Conservation (phyloP, 2,797 vertebrate species). For the Siniperca obscura region DNA sequence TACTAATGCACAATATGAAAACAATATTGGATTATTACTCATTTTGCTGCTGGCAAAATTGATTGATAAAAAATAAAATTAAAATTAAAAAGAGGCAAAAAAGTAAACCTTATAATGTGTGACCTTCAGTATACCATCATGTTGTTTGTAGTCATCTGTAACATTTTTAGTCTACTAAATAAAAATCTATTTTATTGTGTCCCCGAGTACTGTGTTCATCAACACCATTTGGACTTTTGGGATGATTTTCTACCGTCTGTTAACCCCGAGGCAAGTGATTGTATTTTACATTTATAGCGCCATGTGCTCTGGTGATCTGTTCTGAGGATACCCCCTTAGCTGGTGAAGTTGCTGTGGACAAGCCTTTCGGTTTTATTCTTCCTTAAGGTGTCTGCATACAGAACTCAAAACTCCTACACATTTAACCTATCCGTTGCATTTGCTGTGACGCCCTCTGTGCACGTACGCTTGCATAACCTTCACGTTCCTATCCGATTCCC, state of each 20-base stretch:
- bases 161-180: neutral
- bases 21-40: too few species aligned
- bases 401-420: neutral
- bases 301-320: conserved; percentile 15
- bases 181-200: conserved; percentile 34
- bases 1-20: neutral
- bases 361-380: conserved; percentile 6
- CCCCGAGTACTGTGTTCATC: conserved; percentile 22
- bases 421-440: conserved; percentile 1
- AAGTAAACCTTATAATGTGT: neutral
- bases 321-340: neutral
- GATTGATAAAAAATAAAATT: neutral
- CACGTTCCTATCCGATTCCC: neutral
- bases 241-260: conserved; percentile 13
- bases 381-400: neutral
- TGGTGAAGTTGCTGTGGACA: neutral
- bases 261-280: conserved; percentile 1
- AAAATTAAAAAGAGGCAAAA: neutral
- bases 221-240: conserved; percentile 32
- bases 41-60: neutral
- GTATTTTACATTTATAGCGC: conserved; percentile 29
- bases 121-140: neutral
- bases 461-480: conserved; percentile 20
- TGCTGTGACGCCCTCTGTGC: neutral
- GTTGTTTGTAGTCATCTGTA: neutral